Evolutionary conservation across 2,113 vertebrate species (phyloP).

Genomic region (Scolopax mira): DNA sequence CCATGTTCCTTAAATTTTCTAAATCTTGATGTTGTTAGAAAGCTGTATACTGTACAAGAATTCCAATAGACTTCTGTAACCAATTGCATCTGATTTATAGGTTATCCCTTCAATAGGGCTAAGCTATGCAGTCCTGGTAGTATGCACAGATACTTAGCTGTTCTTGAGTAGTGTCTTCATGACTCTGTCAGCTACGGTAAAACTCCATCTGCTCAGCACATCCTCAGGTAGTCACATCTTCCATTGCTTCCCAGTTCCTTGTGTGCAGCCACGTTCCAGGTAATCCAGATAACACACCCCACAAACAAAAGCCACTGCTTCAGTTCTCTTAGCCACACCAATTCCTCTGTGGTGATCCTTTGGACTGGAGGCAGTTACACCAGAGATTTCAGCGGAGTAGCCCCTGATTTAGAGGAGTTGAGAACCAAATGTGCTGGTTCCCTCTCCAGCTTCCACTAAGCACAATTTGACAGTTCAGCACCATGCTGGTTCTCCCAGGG

Average conservation of each 20-base stretch:
- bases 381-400: background rate
- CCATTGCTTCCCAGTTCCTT: background rate
- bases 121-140: background rate
- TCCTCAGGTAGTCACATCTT: background rate
- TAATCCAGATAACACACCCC: background rate
- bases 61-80: background rate
- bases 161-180: background rate
- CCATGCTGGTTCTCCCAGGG: background rate
- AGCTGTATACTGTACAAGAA: background rate
- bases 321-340: background rate
- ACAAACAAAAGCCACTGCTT: background rate
- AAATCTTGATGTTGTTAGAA: background rate
- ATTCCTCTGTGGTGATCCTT: background rate
- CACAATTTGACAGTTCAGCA: background rate
- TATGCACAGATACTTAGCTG: background rate
- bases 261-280: rapidly evolving
- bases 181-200: background rate
- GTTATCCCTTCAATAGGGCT: background rate
- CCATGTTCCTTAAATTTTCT: background rate
- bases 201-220: background rate
- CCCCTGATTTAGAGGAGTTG: background rate
- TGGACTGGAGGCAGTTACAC: background rate
- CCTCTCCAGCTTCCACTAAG: background rate
- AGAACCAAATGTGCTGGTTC: background rate
- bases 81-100: background rate